These are phyloP conservation scores for Actinernus sp. DNA, from an alignment of 92 coral and sea anemone species.

Conservation along the genomic window DNA sequence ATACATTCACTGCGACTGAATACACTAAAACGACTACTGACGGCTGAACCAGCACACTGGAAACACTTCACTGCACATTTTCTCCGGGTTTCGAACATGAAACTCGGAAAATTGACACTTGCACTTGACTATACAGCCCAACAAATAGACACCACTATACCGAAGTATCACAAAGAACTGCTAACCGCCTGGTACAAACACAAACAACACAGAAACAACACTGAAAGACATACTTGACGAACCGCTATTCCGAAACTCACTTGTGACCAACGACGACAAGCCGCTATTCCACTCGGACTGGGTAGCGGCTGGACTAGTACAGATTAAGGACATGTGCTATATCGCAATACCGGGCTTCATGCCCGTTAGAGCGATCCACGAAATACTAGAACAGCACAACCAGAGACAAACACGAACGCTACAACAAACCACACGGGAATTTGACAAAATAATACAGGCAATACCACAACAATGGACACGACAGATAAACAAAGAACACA, in stretches of 20 bases:
- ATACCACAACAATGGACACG: not conserved
- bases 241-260: not conserved
- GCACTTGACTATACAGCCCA: too few relatives aligned
- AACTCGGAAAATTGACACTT: too few relatives aligned
- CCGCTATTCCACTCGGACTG: too few relatives aligned
- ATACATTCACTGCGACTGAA: not conserved
- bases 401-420: not conserved
- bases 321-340: conserved; percentile 6
- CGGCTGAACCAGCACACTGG: not conserved
- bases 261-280: too few relatives aligned
- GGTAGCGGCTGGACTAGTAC: not conserved
- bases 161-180: too few relatives aligned
- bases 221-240: not conserved
- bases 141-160: too few relatives aligned
- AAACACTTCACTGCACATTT: too few relatives aligned
- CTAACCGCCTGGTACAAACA: too few relatives aligned
- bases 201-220: too few relatives aligned
- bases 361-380: not conserved
- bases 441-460: not conserved
- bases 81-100: too few relatives aligned
- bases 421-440: not conserved
- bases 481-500: too few relatives aligned
- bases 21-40: not conserved
- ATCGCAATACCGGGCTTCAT: not conserved
- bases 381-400: not conserved